Evolutionary conservation across 2,888 invertebrate genomes (phyloP), one percentile per base, ranked within the genome.

Genomic region (Calliphora vomitoria): DNA sequence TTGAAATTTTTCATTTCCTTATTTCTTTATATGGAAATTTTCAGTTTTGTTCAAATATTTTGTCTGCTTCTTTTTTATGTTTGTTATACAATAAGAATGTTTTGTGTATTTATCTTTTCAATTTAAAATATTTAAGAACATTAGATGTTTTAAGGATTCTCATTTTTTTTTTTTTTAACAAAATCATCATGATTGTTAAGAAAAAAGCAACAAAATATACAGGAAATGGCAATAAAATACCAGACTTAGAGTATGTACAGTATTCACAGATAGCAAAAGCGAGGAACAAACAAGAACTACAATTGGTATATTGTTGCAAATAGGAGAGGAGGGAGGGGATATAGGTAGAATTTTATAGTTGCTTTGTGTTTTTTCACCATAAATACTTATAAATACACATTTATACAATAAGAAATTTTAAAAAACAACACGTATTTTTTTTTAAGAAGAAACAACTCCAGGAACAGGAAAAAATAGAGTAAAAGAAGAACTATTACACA

Each of bases 191-290:
- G 53, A 76, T 20, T 69, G 69, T 76, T 76, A 62, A 53, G 44
- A 78, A 78, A 76, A 81, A 64, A 60, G 53, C n/a, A 50, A 15
- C 60, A 58, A 76, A 58, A 64, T 82, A 72, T 74, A 47, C 81
- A 81, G 87, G 87, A 84, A 84, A 85, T 87, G 82, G 69, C 74
- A 87, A 85, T 78, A 87, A 82, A 82, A 87, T 84, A 82, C 68
- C 41, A 87, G 78, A 82, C 81, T 85, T 74, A 55, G 74, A 62
- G 68, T 20, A 82, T 6, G 83, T 84, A 20, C 50, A 50, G 44
- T 55, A 66, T 18, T 58, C 11, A 58, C 44, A 66, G 60, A 53
- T 66, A 35, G 25, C 55, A 50, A 64, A 53, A 18, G 44, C 13
- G 50, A 20, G 44, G 20, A 44, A 25, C 2, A 38, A 64, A 82